Conservation (phyloP, 2,113 vertebrate genomes). For the Notothenia rossii region DNA sequence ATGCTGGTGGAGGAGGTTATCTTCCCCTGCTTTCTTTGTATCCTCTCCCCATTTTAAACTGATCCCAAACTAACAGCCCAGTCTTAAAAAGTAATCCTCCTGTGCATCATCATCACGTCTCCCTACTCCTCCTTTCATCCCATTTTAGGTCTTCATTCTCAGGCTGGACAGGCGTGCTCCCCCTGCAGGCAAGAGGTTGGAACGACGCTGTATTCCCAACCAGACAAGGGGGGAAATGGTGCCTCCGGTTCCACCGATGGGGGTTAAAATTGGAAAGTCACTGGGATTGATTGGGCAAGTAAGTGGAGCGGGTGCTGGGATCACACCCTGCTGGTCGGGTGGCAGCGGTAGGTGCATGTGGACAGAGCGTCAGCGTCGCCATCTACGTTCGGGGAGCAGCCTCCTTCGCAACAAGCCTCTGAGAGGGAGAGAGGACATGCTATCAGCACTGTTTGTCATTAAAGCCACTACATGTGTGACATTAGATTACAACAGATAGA, state of each 20-base stretch:
- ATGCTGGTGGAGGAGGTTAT: slow-evolving; percentile 44
- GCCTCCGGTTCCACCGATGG: slow-evolving; percentile 77
- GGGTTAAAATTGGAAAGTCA: slow-evolving; percentile 79
- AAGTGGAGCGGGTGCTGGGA: slow-evolving; percentile 52
- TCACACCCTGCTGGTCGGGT: slow-evolving; percentile 85
- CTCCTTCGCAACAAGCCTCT: slow-evolving; percentile 78
- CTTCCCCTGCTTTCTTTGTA: slow-evolving; percentile 23
- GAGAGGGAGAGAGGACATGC: slow-evolving; percentile 19
- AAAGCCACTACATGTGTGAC: neutral
- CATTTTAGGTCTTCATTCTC: slow-evolving; percentile 63
- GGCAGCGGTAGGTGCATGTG: slow-evolving; percentile 81
- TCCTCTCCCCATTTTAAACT: slow-evolving; percentile 39
- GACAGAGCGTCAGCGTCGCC: slow-evolving; percentile 69
- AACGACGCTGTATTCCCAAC: slow-evolving; percentile 81
- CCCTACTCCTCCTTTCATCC: slow-evolving; percentile 30
- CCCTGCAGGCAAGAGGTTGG: slow-evolving; percentile 82
- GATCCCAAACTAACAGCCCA: slow-evolving; percentile 47
- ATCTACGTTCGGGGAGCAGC: slow-evolving; percentile 76
- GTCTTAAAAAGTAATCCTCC: slow-evolving; percentile 68
- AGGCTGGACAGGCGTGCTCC: slow-evolving; percentile 77
- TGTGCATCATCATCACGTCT: slow-evolving; percentile 54
- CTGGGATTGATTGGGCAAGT: slow-evolving; percentile 64
- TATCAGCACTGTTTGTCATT: neutral
- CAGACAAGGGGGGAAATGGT: slow-evolving; percentile 73
- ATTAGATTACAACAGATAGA: too few species aligned